Evolutionary conservation across 2,888 invertebrate genomes (phyloP), one percentile per base, ranked within the genome.

Genomic region (Andrena minutula): DNA sequence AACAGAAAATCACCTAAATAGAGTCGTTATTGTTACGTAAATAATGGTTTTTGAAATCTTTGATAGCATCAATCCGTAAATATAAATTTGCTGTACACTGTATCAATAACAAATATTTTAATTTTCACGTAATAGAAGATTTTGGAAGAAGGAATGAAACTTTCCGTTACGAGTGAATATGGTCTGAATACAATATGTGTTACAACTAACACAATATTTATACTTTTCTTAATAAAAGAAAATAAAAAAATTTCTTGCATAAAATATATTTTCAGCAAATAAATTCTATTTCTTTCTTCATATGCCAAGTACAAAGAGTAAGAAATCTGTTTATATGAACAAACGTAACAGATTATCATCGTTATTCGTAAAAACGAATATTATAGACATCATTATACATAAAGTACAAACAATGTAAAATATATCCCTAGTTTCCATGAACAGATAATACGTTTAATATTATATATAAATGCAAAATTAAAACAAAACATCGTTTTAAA

Each of bases 191-290:
- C 26, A 35, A 72, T 63, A 53, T 8, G 23, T 16, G n/a, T 28
- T 32, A 75, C 41, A 63, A 58, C 28, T 12, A 26, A 49, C 8
- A 10, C 41, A 10, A 26, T 75, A 20, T 28, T 56, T 51, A 49
- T 35, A 63, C 0, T 3, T 79, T 53, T 47, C 16, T 47, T 5
- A 66, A 80, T 23, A 32, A 41, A 65, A 79, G 23, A 28, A n/a
- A 61, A 47, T 58, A 79, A 47, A 63, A 32, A 28, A 41, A 66
- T 53, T 79, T 41, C 30, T 63, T 64, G 28, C 49, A 65, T 72
- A 80, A 72, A 71, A 72, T 79, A 79, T 72, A 77, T 79, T 72
- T 79, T 72, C 30, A 80, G 79, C 49, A 41, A 35, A 72, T 71
- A 49, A 72, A 72, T 47, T 72, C 53, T 71, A 79, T 79, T 61